Percentiles rank a stretch among this genome's conserved stretches.
Evolutionary conservation across 2,888 invertebrate genomes (phyloP).

Genomic region (Cheilosia grossa): DNA sequence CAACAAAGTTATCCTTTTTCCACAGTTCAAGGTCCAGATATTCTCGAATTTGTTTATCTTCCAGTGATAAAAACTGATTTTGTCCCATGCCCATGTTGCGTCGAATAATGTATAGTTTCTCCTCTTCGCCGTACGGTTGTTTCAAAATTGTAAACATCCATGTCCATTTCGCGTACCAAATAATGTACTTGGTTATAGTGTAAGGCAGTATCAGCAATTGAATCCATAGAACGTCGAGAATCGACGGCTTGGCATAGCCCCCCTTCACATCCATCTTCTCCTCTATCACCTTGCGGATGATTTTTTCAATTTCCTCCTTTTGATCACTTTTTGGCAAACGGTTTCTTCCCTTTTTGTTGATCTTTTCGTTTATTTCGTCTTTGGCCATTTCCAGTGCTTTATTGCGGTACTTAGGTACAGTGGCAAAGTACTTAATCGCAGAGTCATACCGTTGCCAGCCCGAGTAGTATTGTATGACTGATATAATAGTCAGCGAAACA

Average conservation of each 20-base stretch:
- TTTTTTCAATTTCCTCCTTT: constrained; percentile 91
- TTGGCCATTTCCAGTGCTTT: constrained; percentile 89
- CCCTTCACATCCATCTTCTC: constrained; percentile 97
- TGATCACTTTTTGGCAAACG: constrained; percentile 86
- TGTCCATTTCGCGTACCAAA: constrained; percentile 92
- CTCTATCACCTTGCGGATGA: constrained; percentile 92
- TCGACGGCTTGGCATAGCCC: constrained; percentile 93
- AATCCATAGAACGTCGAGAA: constrained; percentile 91
- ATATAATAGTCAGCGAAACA: constrained; percentile 92
- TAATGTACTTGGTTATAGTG: constrained; percentile 87
- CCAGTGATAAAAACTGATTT: constrained; percentile 89
- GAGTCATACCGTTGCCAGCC: constrained; percentile 91
- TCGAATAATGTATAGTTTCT: constrained; percentile 92
- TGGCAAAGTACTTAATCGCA: constrained; percentile 93
- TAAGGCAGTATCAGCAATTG: constrained; percentile 92
- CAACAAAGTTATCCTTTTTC: constrained; percentile 90
- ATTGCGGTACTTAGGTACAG: constrained; percentile 93
- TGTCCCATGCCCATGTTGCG: constrained; percentile 89
- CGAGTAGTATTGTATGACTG: constrained; percentile 92
- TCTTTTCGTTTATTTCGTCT: constrained; percentile 85
- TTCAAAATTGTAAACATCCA: constrained; percentile 90
- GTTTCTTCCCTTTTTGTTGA: constrained; percentile 84
- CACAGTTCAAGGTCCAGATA: constrained; percentile 91
- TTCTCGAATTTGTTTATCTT: constrained; percentile 89
- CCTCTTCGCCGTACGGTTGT: constrained; percentile 91